Conservation (phyloP, 2,797 vertebrate species). For the Notoglanidium macrostoma region DNA sequence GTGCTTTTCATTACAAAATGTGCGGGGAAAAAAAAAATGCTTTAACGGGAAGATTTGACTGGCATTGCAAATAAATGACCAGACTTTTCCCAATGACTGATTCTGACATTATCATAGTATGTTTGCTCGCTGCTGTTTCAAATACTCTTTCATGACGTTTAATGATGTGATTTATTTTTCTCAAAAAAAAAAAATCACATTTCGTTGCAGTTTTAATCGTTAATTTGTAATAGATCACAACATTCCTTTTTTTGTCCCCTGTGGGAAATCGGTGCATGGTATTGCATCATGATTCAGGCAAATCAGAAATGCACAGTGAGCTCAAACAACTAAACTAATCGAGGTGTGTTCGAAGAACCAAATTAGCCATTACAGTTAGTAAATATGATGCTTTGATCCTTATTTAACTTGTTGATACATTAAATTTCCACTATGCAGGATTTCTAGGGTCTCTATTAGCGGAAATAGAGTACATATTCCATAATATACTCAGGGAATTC, state of each 20-base stretch:
- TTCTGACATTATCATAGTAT: background rate
- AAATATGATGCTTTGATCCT: background rate
- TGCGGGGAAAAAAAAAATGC: background rate
- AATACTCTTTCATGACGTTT: background rate
- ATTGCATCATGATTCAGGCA: background rate
- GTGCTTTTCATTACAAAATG: background rate
- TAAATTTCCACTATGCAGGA: no score
- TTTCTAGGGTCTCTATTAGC: no score
- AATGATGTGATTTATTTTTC: background rate
- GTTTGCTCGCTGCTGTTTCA: background rate
- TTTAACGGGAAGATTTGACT: slow-evolving; percentile 11
- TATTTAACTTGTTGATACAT: background rate
- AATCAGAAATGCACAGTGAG: background rate
- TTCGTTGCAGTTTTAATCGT: background rate
- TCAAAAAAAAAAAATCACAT: background rate
- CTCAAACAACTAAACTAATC: background rate
- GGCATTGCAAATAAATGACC: background rate
- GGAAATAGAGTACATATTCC: no score
- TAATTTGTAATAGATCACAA: background rate
- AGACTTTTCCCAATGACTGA: background rate
- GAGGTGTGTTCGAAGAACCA: background rate
- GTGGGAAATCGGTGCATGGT: background rate
- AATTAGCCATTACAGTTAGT: background rate
- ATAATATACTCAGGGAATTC: no score
- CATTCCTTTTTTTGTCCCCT: background rate